These are phyloP conservation scores for Suricata suricatta DNA, from an alignment of 2,113 vertebrate species.

Conservation along the genomic window DNA sequence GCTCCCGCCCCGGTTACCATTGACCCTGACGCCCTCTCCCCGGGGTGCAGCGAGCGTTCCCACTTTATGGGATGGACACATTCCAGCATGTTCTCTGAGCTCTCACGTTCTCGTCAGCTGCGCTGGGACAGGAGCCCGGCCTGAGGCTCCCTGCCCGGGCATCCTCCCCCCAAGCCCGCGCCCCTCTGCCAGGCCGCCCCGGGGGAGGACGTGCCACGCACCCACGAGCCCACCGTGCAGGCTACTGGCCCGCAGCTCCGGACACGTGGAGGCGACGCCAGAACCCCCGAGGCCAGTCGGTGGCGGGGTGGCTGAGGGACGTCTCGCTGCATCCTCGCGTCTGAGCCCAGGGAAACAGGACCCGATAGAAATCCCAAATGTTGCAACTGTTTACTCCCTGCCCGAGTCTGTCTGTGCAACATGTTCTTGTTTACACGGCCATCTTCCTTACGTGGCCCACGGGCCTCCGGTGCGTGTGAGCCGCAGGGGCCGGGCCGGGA, in stretches of 20 bases:
- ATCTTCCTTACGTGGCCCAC: fast-evolving
- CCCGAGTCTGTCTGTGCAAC: fast-evolving
- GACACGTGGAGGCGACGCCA: not conserved
- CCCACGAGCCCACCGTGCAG: not conserved
- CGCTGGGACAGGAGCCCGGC: not conserved
- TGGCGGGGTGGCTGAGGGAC: fast-evolving
- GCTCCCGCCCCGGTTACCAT: not conserved
- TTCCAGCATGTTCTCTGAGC: too few species aligned
- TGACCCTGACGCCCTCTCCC: not conserved
- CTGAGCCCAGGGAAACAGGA: not conserved
- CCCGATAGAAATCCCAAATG: too few species aligned
- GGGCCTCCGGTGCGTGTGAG: not conserved
- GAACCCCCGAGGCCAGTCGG: not conserved
- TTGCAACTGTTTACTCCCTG: not conserved
- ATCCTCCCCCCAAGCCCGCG: not conserved
- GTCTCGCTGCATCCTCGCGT: fast-evolving
- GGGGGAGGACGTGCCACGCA: not conserved
- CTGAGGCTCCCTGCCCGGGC: not conserved
- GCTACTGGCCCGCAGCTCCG: not conserved
- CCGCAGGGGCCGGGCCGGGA: not conserved
- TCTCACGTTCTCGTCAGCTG: too few species aligned
- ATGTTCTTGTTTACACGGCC: not conserved
- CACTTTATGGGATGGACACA: not conserved
- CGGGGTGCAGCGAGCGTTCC: not conserved
- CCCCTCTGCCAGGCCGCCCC: not conserved